These are phyloP conservation scores for Momotus momota DNA, from an alignment of 2,797 vertebrate species.

Conservation along the genomic window DNA sequence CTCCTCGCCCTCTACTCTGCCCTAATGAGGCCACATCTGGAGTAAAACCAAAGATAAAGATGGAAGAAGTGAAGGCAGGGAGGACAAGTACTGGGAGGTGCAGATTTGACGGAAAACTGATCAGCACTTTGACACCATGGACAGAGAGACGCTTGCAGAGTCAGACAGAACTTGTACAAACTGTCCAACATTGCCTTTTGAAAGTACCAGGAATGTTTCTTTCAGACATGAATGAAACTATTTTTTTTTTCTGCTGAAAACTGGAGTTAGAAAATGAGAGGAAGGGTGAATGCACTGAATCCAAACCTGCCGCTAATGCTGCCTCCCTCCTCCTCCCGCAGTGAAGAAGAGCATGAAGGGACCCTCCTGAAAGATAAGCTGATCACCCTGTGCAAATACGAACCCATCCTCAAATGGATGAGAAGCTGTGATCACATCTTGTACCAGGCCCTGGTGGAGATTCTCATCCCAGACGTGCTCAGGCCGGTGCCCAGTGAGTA, in stretches of 20 bases:
- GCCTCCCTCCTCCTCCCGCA: constrained; percentile 45
- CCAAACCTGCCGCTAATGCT: neutral
- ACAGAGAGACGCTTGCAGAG: neutral
- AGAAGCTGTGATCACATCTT: constrained; percentile 96
- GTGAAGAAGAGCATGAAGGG: constrained; percentile 88
- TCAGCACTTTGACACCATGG: neutral
- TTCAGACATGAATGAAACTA: neutral
- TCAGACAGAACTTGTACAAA: neutral
- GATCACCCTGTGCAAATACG: constrained; percentile 90
- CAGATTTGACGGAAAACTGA: neutral
- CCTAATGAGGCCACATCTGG: too few species aligned
- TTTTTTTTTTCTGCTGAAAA: neutral
- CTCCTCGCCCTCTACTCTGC: neutral
- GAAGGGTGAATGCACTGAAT: neutral
- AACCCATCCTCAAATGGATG: constrained; percentile 95
- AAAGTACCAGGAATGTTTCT: neutral
- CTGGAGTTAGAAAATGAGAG: neutral
- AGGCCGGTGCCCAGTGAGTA: constrained; percentile 95
- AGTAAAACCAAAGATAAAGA: neutral
- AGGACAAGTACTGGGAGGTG: neutral
- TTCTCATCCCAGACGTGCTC: constrained; percentile 95
- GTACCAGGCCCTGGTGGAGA: constrained; percentile 97
- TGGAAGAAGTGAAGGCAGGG: neutral
- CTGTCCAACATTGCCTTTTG: neutral
- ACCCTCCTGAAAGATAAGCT: constrained; percentile 90